phyloP scores from a whole-genome alignment of 2,113 vertebrate genomes.

The Poeciliopsis retropinna region DNA sequence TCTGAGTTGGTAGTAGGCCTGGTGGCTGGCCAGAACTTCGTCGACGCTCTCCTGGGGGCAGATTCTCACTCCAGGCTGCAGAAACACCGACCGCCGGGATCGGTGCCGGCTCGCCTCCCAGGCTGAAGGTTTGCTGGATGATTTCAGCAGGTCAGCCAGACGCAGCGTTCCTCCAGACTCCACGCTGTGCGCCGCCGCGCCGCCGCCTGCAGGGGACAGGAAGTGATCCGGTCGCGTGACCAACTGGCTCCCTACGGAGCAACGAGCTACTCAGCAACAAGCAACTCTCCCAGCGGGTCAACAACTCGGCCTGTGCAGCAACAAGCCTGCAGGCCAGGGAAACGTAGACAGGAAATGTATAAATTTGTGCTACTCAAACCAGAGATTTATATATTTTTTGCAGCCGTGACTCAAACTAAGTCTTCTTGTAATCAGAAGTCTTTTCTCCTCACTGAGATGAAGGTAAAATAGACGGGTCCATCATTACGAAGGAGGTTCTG shows the following conservation, averaged over 20 bases:
- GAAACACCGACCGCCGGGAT: slow-evolving; percentile 85
- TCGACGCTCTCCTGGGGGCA: slow-evolving; percentile 88
- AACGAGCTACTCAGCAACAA: no score
- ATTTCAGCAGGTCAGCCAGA: slow-evolving; percentile 70
- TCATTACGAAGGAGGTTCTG: no score
- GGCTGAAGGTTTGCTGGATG: slow-evolving; percentile 10
- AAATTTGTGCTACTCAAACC: no score
- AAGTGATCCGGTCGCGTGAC: not conserved
- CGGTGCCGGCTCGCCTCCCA: slow-evolving; percentile 75
- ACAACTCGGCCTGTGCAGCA: no score
- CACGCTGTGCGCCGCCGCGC: slow-evolving; percentile 56
- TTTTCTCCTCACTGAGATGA: no score
- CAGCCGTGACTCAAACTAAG: no score
- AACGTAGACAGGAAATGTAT: no score
- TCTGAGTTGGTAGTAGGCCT: slow-evolving; percentile 90
- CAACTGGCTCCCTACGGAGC: not conserved
- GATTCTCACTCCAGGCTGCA: slow-evolving; percentile 86
- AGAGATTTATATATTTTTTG: no score
- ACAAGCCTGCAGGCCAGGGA: no score
- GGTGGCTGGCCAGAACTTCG: slow-evolving; percentile 88
- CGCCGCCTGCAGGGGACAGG: slow-evolving; percentile 62
- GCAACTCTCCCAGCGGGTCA: not conserved
- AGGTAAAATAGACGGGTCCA: no score
- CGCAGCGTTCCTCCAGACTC: slow-evolving; percentile 68
- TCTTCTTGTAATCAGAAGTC: no score